Evolutionary conservation across 2,113 vertebrate genomes (phyloP).

Genomic region (Anguilla rostrata): DNA sequence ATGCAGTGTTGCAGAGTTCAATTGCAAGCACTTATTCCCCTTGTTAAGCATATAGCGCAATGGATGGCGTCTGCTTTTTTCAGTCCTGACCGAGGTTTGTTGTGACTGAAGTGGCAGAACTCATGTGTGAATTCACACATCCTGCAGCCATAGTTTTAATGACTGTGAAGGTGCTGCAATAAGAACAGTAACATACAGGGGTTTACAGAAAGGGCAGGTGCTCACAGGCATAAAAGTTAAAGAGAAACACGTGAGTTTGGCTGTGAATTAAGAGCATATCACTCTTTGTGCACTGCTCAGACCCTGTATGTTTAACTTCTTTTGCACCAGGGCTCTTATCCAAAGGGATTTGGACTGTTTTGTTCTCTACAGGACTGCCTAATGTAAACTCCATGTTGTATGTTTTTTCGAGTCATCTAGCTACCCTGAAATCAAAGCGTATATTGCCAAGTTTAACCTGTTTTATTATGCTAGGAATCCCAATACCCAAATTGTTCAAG

Average conservation of each 20-base stretch:
- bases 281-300: background rate
- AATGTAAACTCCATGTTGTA: background rate
- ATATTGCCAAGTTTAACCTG: background rate
- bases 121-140: background rate
- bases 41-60: background rate
- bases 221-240: background rate
- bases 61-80: background rate
- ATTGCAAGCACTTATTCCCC: conserved; percentile 43
- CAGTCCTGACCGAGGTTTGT: conserved; percentile 49
- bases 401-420: background rate
- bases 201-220: background rate
- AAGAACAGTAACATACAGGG: background rate
- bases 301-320: background rate
- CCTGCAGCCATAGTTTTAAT: background rate
- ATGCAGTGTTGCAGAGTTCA: background rate
- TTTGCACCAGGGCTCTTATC: background rate
- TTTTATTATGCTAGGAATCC: background rate
- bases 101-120: conserved; percentile 40
- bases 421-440: no score
- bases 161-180: background rate
- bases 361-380: background rate
- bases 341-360: no score
- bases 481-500: background rate
- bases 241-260: background rate
- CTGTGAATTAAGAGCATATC: background rate